Evolutionary conservation across 35 echinoderm and acorn worm species (phyloP), one percentile per base, ranked within the genome.

Genomic region (Stichopus chloronotus): DNA sequence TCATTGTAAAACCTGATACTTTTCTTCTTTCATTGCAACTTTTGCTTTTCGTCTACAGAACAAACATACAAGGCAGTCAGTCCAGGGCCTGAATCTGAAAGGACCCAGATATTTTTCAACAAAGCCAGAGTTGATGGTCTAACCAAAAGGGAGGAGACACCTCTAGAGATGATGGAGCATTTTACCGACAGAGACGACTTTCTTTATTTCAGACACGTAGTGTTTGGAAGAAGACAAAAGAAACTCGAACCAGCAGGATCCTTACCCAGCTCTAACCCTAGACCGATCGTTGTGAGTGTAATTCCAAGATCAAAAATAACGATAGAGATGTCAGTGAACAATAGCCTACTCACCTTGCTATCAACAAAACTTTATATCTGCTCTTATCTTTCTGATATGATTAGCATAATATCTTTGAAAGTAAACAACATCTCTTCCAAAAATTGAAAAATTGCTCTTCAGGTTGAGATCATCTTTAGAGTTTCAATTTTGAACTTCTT

Each of bases 41-140:
- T 43, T 43, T 43, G 30, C 30, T 43, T 43, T 43, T 43, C 30
- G 3, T 43, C 30, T 74, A 17, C 55, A 99, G 97, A 99, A 63
- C 97, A 99, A 88, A 94, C 92, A 23, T 99, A 99, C 87, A 97
- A 97, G 54, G 87, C 94, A 14, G 54, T 88, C 0, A 96, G 91
- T 17, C 97, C 95, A 76, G 95, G 93, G 24, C 92, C 97, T 57
- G 97, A 99, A 74, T 96, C 90, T 90, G 95, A 99, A 23, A 85
- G 97, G 0, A 99, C 97, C 55, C 96, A 96, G 95, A 92, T 96
- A n/a, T 99, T 99, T 87, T 95, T 95, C 81, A 84, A 96, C 59
- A 93, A 99, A 79, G 94, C 97, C 24, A 91, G 97, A 88, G 97
- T 99, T 6, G 97, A 99, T 74, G 97, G 97, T 52, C 79, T 99